Conservation (phyloP, 1,140 invertebrate species). For the Dufourea novaeangliae region DNA sequence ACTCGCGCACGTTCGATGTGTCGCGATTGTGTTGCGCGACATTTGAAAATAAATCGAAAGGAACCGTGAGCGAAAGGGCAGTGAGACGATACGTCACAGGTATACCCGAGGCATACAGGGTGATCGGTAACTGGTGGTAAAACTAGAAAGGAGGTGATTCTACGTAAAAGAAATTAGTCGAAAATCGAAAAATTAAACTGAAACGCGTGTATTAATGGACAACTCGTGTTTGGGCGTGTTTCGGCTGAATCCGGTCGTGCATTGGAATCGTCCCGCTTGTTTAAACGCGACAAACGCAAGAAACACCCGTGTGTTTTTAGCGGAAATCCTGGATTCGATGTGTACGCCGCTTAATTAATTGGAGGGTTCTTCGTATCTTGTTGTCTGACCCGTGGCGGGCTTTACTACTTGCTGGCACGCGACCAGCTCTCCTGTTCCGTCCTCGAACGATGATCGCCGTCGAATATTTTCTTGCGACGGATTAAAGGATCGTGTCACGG, state of each 20-base stretch:
- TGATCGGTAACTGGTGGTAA: no score
- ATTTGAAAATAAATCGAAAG: no score
- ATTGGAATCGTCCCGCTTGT: not conserved
- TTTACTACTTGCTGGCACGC: conserved; percentile 53
- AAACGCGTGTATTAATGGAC: not conserved
- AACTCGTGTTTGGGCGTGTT: not conserved
- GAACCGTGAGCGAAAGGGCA: no score
- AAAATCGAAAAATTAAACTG: no score
- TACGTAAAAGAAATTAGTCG: no score
- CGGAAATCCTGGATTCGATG: conserved; percentile 11
- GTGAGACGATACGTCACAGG: no score
- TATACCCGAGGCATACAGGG: no score
- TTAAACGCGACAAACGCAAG: not conserved
- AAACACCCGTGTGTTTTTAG: not conserved
- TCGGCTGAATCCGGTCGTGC: not conserved
- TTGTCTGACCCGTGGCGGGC: conserved; percentile 31
- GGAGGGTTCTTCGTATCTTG: conserved; percentile 26
- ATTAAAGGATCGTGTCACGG: not conserved
- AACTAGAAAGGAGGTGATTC: no score
- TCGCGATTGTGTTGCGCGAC: no score
- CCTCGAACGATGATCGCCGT: conserved; percentile 1
- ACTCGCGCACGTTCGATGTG: no score
- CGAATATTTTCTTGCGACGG: conserved; percentile 25
- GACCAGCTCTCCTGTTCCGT: not conserved
- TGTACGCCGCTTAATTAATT: conserved; percentile 44